Base-by-base conservation (phyloP, 1,140 invertebrate species). In the Monomorium pharaonis region DNA sequence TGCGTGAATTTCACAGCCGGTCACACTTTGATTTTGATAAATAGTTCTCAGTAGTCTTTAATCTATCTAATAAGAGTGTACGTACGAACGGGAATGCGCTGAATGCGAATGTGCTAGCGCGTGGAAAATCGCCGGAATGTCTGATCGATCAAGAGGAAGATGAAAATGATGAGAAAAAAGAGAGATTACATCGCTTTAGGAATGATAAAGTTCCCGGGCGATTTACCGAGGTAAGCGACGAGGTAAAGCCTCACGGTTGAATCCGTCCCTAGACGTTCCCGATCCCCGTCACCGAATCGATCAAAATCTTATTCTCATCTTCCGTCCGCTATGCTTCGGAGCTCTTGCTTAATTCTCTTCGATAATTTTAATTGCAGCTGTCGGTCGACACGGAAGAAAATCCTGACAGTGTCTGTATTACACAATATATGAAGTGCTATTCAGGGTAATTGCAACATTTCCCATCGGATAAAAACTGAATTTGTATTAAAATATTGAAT, bases 11-110 rank as follows among this genome's bases (percentile, higher is more conserved):
- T 16, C 58, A n/a, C n/a, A 7, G n/a, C 14, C 24, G 18, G 27
- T 72, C 56, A 44, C 77, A 47, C 77, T 88, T 88, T 56, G 69
- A 88, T 88, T 86, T 88, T 51, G 77, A 65, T 84, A 88, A 70
- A 69, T 88, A 54, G 27, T 74, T 56, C 44, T 76, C 69, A 76
- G 62, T 62, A 58, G n/a, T 70, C 44, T 63, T 72, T 54, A 75
- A 67, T 86, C 65, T 58, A n/a, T 54, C 21, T 67, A 83, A 65
- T 74, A 83, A 58, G 42, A 60, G 44, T 72, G 42, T 24, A 21
- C 18, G 44, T 44, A 67, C 81, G 51, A 81, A n/a, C n/a, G 42
- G 21, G 63, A 42, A 21, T 44, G 78, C 21, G 37, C 67, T 54
- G 78, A 86, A 85, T 85, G 63, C 27, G 77, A 54, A 24, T 44